A percentile compares a stretch with the other conserved stretches of the same genome.
phyloP scores from a whole-genome alignment of 2,113 vertebrate species.

The Thinocorus orbignyianus region DNA sequence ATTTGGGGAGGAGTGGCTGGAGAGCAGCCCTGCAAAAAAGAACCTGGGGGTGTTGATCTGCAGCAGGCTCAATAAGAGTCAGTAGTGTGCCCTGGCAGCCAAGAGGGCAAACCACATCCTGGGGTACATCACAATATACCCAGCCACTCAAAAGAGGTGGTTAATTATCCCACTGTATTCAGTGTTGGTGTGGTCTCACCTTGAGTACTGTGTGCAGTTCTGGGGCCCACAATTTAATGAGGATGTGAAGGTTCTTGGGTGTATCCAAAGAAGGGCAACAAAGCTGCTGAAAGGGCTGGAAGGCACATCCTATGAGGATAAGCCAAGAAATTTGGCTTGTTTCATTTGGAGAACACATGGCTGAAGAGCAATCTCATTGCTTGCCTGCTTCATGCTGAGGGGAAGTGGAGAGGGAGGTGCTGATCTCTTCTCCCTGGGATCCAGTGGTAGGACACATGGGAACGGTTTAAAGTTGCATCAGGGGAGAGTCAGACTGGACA shows the following conservation, averaged over 20 bases:
- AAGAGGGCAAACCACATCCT: neutral
- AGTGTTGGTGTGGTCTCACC: rapidly evolving
- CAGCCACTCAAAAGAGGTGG: rapidly evolving
- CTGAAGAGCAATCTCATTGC: neutral
- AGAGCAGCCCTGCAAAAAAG: neutral
- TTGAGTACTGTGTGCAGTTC: neutral
- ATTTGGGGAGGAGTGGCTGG: neutral
- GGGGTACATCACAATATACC: neutral
- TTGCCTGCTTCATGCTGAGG: neutral
- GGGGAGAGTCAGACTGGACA: neutral
- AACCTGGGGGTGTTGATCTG: rapidly evolving
- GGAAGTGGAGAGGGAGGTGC: neutral
- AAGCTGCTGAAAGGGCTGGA: neutral
- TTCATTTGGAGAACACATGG: neutral
- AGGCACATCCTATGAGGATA: rapidly evolving
- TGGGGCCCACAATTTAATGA: neutral
- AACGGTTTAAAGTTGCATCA: neutral
- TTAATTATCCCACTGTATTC: neutral
- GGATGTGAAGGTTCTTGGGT: neutral
- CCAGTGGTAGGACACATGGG: rapidly evolving
- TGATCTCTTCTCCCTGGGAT: neutral
- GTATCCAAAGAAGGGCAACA: neutral
- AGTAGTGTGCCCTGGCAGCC: no score
- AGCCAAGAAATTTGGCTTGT: neutral
- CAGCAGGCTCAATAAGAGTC: neutral